Evolutionary conservation across 2,888 invertebrate species (phyloP).

Genomic region (Ormyrus thymus): DNA sequence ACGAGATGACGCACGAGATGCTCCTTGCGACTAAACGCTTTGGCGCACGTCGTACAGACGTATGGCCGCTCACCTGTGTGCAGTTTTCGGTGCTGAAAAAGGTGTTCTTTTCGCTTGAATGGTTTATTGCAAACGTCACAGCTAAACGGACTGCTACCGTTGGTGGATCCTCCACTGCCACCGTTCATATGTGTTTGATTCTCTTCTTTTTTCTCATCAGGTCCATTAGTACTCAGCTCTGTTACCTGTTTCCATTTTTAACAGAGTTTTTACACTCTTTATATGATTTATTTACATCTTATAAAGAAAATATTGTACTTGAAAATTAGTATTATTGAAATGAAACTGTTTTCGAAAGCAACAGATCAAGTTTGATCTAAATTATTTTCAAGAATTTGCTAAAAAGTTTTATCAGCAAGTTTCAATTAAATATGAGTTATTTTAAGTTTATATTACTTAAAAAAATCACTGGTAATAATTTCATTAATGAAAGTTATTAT

Average conservation of each 20-base stretch:
- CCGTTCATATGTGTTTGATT: slow-evolving; percentile 11
- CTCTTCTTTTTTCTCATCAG: slow-evolving; percentile 31
- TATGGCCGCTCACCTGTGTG: slow-evolving; percentile 83
- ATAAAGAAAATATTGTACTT: too few species aligned
- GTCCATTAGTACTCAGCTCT: slow-evolving; percentile 22
- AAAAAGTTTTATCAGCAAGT: too few species aligned
- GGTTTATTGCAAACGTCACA: slow-evolving; percentile 80
- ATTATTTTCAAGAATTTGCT: too few species aligned
- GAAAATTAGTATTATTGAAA: too few species aligned
- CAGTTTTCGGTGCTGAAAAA: slow-evolving; percentile 82
- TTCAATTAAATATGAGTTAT: too few species aligned
- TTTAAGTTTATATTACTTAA: too few species aligned
- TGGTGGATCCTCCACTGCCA: background rate
- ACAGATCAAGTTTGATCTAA: too few species aligned
- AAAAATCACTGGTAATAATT: too few species aligned
- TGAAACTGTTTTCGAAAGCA: too few species aligned
- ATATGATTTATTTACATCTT: too few species aligned
- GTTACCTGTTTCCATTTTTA: slow-evolving; percentile 22
- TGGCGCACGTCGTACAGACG: slow-evolving; percentile 80
- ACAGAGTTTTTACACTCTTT: too few species aligned
- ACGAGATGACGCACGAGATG: slow-evolving; percentile 82
- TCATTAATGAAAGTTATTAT: too few species aligned
- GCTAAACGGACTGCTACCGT: slow-evolving; percentile 67
- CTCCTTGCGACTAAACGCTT: slow-evolving; percentile 83
- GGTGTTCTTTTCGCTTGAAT: slow-evolving; percentile 83